A percentile compares a stretch with the other conserved stretches of the same genome.
phyloP scores from a whole-genome alignment of 2,113 vertebrate genomes.

The Paraplagusia blochii region DNA sequence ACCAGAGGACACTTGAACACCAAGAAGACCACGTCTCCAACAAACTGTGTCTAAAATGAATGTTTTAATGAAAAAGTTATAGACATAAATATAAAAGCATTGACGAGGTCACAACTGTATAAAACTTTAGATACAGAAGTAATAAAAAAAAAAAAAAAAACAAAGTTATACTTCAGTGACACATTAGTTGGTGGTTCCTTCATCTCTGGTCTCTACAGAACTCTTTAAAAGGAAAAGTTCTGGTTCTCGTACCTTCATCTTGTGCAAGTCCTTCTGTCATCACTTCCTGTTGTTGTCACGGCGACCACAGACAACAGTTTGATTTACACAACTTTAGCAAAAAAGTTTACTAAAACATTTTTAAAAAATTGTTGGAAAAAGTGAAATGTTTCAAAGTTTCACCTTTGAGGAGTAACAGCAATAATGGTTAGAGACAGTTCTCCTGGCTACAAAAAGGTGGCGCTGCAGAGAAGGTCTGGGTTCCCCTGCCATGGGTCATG shows the following conservation, averaged over 20 bases:
- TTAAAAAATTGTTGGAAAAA: no score
- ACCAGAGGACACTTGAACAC: slow-evolving; percentile 5
- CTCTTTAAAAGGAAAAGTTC: slow-evolving; percentile 31
- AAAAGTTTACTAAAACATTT: no score
- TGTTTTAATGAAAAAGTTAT: slow-evolving; percentile 66
- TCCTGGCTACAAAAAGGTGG: no score
- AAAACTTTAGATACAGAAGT: slow-evolving; percentile 48
- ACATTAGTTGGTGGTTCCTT: slow-evolving; percentile 59
- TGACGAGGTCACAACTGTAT: slow-evolving; percentile 39
- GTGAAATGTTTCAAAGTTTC: no score
- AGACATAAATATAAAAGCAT: slow-evolving; percentile 66
- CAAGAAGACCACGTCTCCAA: slow-evolving; percentile 19
- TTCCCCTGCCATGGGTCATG: no score
- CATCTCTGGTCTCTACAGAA: slow-evolving; percentile 26
- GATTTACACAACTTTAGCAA: no score
- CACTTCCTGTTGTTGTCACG: no score
- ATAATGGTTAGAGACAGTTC: no score
- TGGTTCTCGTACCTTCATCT: slow-evolving; percentile 59
- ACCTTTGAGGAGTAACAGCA: no score
- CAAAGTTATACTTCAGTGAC: slow-evolving; percentile 23
- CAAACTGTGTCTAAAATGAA: slow-evolving; percentile 32
- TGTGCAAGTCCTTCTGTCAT: slow-evolving; percentile 35
- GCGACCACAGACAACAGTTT: no score
- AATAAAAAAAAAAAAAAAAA: slow-evolving; percentile 18
- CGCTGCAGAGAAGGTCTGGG: no score